Conservation (phyloP, 2,888 invertebrate species). For the Melanchra persicariae region DNA sequence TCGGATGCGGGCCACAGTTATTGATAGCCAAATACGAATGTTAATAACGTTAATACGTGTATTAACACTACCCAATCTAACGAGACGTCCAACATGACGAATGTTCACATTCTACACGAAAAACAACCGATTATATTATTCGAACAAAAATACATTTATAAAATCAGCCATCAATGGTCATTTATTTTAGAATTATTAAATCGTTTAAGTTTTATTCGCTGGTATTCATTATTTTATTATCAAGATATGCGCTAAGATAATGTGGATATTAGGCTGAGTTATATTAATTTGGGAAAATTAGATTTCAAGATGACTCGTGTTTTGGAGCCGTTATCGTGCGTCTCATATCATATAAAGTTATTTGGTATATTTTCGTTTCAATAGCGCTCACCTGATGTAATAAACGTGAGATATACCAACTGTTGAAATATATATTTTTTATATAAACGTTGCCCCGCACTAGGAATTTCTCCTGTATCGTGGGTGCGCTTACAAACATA, state of each 20-base stretch:
- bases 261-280: neutral
- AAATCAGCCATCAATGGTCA: constrained; percentile 14
- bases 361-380: too few relatives aligned
- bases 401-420: too few relatives aligned
- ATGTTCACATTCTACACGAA: constrained; percentile 14
- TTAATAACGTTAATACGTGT: constrained; percentile 49
- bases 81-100: constrained; percentile 4
- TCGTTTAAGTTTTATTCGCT: constrained; percentile 14
- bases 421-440: too few relatives aligned
- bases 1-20: constrained; percentile 50
- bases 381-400: too few relatives aligned
- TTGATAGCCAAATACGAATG: constrained; percentile 42
- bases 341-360: neutral
- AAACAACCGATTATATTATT: neutral
- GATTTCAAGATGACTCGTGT: neutral
- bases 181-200: constrained; percentile 26
- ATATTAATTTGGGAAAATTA: neutral
- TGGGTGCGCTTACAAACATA: too few relatives aligned
- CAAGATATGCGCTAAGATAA: constrained; percentile 23
- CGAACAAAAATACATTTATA: constrained; percentile 19
- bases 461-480: too few relatives aligned
- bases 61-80: constrained; percentile 43
- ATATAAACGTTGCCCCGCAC: too few relatives aligned
- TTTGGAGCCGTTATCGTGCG: neutral
- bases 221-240: constrained; percentile 20